These are phyloP conservation scores for Solenopsis fugax DNA, from an alignment of 1,140 invertebrate species.

Conservation along the genomic window DNA sequence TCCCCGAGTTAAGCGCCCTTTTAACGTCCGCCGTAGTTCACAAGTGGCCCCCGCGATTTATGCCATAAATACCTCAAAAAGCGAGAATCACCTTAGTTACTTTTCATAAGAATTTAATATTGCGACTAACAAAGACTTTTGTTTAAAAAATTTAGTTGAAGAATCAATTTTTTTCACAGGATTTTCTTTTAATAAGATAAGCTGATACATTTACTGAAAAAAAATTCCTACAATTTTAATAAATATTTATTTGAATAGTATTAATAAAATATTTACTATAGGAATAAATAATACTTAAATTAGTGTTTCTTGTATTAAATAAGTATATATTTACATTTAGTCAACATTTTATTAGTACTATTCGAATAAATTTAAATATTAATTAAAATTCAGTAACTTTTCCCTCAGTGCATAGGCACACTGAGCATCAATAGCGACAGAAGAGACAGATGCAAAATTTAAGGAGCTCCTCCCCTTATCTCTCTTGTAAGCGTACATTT, in stretches of 20 bases:
- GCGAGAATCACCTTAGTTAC: background rate
- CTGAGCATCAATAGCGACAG: no score
- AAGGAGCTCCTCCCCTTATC: background rate
- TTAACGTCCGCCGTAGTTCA: slow-evolving; percentile 66
- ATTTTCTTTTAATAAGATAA: background rate
- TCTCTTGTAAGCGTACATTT: slow-evolving; percentile 5
- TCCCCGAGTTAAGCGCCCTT: slow-evolving; percentile 74
- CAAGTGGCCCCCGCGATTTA: slow-evolving; percentile 50
- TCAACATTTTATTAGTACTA: no score
- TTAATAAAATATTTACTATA: no score
- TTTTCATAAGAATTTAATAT: background rate
- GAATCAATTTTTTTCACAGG: background rate
- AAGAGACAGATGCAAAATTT: background rate
- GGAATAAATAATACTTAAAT: no score
- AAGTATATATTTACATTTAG: no score
- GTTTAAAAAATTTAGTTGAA: background rate
- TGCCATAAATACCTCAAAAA: background rate
- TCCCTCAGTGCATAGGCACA: no score
- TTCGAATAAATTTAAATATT: no score
- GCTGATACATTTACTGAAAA: no score
- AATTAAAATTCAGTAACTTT: no score
- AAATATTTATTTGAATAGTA: no score
- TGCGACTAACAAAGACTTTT: background rate
- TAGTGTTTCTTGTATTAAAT: no score
- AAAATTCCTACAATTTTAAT: no score